Percentiles rank a stretch among this genome's conserved stretches.
Evolutionary conservation across 2,797 vertebrate species (phyloP).

Genomic region (Xenopus petersii): DNA sequence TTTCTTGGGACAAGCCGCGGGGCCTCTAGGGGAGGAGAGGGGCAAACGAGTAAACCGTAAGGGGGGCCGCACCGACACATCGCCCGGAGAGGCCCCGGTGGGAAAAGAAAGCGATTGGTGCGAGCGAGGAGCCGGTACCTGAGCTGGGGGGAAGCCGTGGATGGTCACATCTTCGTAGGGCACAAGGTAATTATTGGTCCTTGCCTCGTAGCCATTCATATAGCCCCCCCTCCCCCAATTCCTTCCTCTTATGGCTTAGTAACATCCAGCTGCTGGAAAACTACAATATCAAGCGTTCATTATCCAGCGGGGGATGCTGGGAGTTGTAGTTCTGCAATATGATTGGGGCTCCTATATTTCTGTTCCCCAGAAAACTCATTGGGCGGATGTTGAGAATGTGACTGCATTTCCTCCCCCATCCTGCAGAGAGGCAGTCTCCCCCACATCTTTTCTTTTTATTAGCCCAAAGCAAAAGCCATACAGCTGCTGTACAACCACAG

Average conservation of each 20-base stretch:
- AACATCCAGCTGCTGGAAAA: too few relatives aligned
- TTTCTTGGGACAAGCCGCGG: constrained; percentile 34
- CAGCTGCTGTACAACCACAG: too few relatives aligned
- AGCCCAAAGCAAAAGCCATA: too few relatives aligned
- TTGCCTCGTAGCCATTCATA: not conserved
- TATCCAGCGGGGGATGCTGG: too few relatives aligned
- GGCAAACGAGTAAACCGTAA: not conserved
- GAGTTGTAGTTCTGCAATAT: too few relatives aligned
- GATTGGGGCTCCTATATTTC: not conserved
- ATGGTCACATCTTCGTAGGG: constrained; percentile 55
- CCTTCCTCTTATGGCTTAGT: not conserved
- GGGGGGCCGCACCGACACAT: not conserved
- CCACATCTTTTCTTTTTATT: not conserved
- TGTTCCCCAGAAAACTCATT: not conserved
- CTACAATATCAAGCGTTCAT: too few relatives aligned
- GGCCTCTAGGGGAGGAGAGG: not conserved
- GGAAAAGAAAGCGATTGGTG: not conserved
- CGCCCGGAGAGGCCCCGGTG: constrained; percentile 23
- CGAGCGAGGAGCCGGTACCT: constrained; percentile 19
- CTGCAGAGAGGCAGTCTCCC: not conserved
- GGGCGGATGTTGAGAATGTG: not conserved
- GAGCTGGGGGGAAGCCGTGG: constrained; percentile 50
- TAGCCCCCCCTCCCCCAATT: constrained; percentile 13
- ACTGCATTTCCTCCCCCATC: not conserved
- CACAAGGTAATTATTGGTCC: constrained; percentile 23